Conservation (phyloP, 1,140 invertebrate species). For the Macrotrachela quadricornifera region DNA sequence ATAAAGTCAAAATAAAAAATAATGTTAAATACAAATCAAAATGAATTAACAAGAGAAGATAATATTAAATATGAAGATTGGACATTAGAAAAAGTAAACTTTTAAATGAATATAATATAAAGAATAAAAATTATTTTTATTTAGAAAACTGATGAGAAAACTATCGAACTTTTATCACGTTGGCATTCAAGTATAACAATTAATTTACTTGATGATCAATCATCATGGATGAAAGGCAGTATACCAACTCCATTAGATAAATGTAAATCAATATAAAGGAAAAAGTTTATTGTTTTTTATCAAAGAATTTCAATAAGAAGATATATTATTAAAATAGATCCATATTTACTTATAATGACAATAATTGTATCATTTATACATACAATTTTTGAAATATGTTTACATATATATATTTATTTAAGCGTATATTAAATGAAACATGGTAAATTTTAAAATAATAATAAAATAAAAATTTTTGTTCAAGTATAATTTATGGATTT, state of each 20-base stretch:
- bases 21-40: too few relatives aligned
- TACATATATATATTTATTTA: background rate
- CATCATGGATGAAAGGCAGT: constrained; percentile 60
- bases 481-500: constrained; percentile 90
- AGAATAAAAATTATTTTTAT: too few relatives aligned
- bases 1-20: too few relatives aligned
- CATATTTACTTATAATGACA: constrained; percentile 72
- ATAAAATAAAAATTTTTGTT: constrained; percentile 40
- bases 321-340: constrained; percentile 88
- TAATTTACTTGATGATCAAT: constrained; percentile 79
- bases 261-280: constrained; percentile 36
- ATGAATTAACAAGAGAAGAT: too few relatives aligned
- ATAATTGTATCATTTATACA: constrained; percentile 79
- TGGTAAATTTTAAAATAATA: background rate
- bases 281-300: background rate
- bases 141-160: constrained; percentile 51
- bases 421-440: background rate
- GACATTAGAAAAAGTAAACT: too few relatives aligned
- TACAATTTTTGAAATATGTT: constrained; percentile 72
- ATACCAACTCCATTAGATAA: constrained; percentile 76
- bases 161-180: constrained; percentile 67
- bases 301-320: constrained; percentile 44
- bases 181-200: constrained; percentile 98
- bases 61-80: too few relatives aligned
- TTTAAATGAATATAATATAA: too few relatives aligned